These are phyloP conservation scores for Geotrypetes seraphini DNA, from an alignment of 2,797 vertebrate genomes.

Conservation along the genomic window DNA sequence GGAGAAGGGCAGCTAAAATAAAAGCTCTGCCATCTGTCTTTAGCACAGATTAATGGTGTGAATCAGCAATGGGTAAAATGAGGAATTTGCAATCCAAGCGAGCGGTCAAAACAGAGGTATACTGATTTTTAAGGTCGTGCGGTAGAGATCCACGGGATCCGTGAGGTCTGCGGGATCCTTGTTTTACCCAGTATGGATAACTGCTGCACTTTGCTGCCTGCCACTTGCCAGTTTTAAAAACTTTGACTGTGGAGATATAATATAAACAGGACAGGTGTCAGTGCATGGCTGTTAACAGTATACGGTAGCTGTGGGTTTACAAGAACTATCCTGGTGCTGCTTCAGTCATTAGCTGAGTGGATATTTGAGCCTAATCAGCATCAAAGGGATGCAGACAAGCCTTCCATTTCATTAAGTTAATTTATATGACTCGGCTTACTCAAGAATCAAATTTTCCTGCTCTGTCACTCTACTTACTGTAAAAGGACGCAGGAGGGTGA, in stretches of 20 bases:
- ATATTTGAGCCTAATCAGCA: constrained; percentile 61
- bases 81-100: too few relatives aligned
- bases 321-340: constrained; percentile 40
- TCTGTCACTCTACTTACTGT: constrained; percentile 46
- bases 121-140: too few relatives aligned
- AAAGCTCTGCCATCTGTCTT: too few relatives aligned
- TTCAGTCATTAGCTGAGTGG: constrained; percentile 70
- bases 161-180: too few relatives aligned
- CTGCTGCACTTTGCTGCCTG: constrained; percentile 30
- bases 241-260: background rate
- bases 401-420: constrained; percentile 69
- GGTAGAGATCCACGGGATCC: too few relatives aligned
- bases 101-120: too few relatives aligned
- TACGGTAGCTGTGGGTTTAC: constrained; percentile 31
- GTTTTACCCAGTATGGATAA: too few relatives aligned
- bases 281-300: constrained; percentile 20
- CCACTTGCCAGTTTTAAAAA: constrained; percentile 5
- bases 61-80: too few relatives aligned
- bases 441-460: constrained; percentile 56
- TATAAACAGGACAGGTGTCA: constrained; percentile 3
- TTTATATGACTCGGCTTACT: constrained; percentile 64
- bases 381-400: constrained; percentile 38
- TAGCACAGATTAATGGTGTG: too few relatives aligned
- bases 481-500: constrained; percentile 35
- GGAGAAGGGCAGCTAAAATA: too few relatives aligned